Base-by-base conservation (phyloP, 2,888 invertebrate genomes). In the Leptopilina myrica region DNA sequence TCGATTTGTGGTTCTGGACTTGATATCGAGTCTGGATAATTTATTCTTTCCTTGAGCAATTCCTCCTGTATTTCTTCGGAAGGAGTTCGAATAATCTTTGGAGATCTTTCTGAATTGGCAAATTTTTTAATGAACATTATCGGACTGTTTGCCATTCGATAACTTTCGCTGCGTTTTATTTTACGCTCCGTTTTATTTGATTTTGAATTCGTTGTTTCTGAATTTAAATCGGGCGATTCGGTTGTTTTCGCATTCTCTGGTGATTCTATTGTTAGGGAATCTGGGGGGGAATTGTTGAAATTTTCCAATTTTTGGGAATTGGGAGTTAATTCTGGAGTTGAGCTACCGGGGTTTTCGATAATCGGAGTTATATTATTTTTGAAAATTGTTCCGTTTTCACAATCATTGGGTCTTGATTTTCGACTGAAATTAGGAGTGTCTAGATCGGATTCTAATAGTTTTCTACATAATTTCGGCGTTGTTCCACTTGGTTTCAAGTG, bases 81-180 rank as follows among this genome's bases (percentile, higher is more conserved):
- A 0, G 91, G 90, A 0, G 89, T 91, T 4, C 91, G 86, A 6
- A 89, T 86, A 5, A 92, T 91, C 78, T 89, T 90, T 14, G 84
- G 79, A 11, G 86, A 83, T 67, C 88, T 90, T 8, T 90, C 90
- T 11, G 82, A 33, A 20, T 82, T 80, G 0, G 86, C 80, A 12
- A 87, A 85, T 9, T 84, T 85, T 91, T 94, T 94, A 76, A 95
- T 94, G 59, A 94, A 94, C 92, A 95, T 93, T 83, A 95, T 93
- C 40, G 95, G 94, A 84, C 94, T 95, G 92, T 97, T 97, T 15
- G 97, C 97, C 91, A 96, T 93, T 84, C 96, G 95, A 90, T 97
- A 97, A 92, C 97, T 97, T 91, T 97, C 96, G 90, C 96, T 96
- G 81, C 97, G 95, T 92, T 96, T 96, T 69, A 97, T 93, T 92